Conservation (phyloP, 1,140 invertebrate genomes). For the Caerostris extrusa region DNA sequence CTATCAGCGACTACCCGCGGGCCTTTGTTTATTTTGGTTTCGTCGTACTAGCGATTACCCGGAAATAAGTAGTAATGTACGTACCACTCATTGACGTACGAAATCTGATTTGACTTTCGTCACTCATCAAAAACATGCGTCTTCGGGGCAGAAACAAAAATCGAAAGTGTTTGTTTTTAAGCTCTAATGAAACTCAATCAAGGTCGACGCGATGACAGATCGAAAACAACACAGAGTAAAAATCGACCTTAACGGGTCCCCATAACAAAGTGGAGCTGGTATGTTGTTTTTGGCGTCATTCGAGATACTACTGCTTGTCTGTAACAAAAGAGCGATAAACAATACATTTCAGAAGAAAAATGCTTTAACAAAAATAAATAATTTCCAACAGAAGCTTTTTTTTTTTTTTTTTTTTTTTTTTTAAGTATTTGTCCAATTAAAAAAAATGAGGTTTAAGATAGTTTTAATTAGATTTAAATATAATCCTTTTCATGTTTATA, state of each 20-base stretch:
- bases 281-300: too few relatives aligned
- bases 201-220: neutral
- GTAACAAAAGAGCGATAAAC: too few relatives aligned
- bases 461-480: too few relatives aligned
- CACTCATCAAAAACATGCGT: neutral
- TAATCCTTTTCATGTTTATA: too few relatives aligned
- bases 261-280: too few relatives aligned
- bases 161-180: neutral
- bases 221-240: neutral
- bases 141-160: neutral
- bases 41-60: conserved; percentile 12
- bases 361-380: too few relatives aligned
- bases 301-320: too few relatives aligned
- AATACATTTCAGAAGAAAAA: too few relatives aligned
- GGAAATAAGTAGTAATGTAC: conserved; percentile 9
- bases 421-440: too few relatives aligned
- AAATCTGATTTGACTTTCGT: neutral
- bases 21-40: conserved; percentile 42
- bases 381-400: too few relatives aligned
- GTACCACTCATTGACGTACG: conserved; percentile 7
- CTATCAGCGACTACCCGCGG: conserved; percentile 7
- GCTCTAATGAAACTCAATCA: neutral
- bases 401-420: too few relatives aligned
- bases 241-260: neutral
- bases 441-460: too few relatives aligned